Evolutionary conservation across 1,140 invertebrate species (phyloP), one percentile per base, ranked within the genome.

Genomic region (Reticulitermes speratus): DNA sequence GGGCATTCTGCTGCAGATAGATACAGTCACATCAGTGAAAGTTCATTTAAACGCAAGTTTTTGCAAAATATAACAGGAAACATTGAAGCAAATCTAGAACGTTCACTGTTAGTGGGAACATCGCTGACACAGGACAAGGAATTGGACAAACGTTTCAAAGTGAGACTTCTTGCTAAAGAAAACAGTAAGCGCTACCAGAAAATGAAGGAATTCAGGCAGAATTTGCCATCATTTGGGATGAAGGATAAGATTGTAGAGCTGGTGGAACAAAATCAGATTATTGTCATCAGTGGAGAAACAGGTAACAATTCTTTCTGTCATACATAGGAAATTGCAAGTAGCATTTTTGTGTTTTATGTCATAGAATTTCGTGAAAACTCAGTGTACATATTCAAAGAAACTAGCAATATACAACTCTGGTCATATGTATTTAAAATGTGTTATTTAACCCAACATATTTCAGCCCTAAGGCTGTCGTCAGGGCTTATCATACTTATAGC

Each of bases 271-370:
- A 90, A 91, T 88, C 90, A 90, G 88, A 89, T 91, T 55, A 86
- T 90, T 59, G 88, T 91, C 8, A 90, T 91, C 82, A 89, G 89
- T 87, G 91, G 91, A 59, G 91, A 91, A 89, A 91, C 91, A 86
- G 90, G 90, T 88, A 86, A 59, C 16, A 48, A 30, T 83, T 32
- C 9, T 86, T 6, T 55, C 52, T 12, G 45, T 48, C 45, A 48
- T 48, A 12, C 45, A 3, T 16, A 12, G 45, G 14, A 16, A 48
- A 48, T 12, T 48, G 45, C 14, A 55, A 55, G 14, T 1, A 55
- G 3, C 8, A 16, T 55, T 55, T 55, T 38, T 38, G 38, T 38
- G 5, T 38, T 38, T 38, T 38, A 38, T 38, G 38, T 38, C 2
- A 38, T 38, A 38, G 38, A 38, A 5, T 38, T 38, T 38, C 38